phyloP scores from a whole-genome alignment of 2,797 vertebrate species.

The Microchirus variegatus region DNA sequence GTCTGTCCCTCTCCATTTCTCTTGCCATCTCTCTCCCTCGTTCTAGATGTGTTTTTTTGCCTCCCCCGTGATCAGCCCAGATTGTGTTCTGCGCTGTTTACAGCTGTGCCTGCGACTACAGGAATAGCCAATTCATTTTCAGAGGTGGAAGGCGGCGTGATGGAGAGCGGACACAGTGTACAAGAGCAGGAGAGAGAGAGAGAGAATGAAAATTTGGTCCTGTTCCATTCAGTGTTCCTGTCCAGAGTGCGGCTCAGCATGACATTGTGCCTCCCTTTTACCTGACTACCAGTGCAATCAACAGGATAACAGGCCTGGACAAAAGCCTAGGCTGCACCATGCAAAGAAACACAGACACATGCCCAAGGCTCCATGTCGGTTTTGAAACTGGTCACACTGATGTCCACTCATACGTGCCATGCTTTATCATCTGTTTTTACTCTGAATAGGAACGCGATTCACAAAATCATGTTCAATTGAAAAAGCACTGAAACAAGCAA shows the following conservation, averaged over 20 bases:
- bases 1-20: conserved; percentile 30
- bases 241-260: conserved; percentile 31
- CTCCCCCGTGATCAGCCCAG: conserved; percentile 50
- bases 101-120: conserved; percentile 72
- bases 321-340: conserved; percentile 27
- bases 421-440: too few species aligned
- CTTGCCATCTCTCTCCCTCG: conserved; percentile 13
- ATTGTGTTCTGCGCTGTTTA: conserved; percentile 53
- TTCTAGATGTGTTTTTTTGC: conserved; percentile 18
- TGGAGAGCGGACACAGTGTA: conserved; percentile 16
- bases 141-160: conserved; percentile 24
- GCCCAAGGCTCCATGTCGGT: too few species aligned
- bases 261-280: conserved; percentile 45
- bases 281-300: conserved; percentile 61
- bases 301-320: conserved; percentile 37
- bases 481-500: too few species aligned
- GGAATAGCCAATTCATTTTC: conserved; percentile 77
- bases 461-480: too few species aligned
- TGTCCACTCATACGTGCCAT: too few species aligned
- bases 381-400: too few species aligned
- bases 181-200: neutral
- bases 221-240: conserved; percentile 63
- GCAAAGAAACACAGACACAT: conserved; percentile 2
- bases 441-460: too few species aligned
- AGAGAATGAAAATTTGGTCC: conserved; percentile 42